Evolutionary conservation across 2,888 invertebrate species (phyloP).

Genomic region (Eupelmus urozonus): DNA sequence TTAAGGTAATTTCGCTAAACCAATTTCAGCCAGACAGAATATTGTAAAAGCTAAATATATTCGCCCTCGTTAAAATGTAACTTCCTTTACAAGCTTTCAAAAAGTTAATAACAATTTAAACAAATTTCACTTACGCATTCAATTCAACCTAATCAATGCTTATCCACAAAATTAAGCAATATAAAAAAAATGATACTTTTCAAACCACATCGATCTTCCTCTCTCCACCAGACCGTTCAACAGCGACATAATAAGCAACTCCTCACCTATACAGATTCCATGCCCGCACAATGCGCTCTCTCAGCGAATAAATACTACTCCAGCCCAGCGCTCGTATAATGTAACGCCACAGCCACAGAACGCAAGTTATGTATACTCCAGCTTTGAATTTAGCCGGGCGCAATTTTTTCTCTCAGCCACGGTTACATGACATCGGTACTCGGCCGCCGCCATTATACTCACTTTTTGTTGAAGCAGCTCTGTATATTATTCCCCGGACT

Average conservation of each 20-base stretch:
- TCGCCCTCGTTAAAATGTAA: not conserved
- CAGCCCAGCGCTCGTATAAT: not conserved
- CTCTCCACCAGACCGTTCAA: too few relatives aligned
- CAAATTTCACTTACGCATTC: too few relatives aligned
- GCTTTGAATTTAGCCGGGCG: constrained; percentile 20
- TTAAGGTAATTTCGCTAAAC: constrained; percentile 11
- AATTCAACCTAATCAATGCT: too few relatives aligned
- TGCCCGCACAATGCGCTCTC: too few relatives aligned
- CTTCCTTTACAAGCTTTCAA: too few relatives aligned
- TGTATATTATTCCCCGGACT: not conserved
- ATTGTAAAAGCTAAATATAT: not conserved
- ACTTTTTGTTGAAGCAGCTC: not conserved
- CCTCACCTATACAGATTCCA: too few relatives aligned
- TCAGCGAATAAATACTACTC: not conserved
- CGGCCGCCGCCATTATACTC: not conserved
- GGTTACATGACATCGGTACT: constrained; percentile 12
- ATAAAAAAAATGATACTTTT: too few relatives aligned
- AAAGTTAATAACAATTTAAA: too few relatives aligned
- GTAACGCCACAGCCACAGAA: not conserved
- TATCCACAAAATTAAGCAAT: too few relatives aligned
- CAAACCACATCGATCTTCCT: too few relatives aligned
- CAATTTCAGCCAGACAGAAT: too few relatives aligned
- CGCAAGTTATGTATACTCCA: constrained; percentile 18
- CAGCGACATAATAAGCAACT: too few relatives aligned
- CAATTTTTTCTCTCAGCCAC: not conserved